Conservation (phyloP, 2,888 invertebrate genomes). For the Bembecia ichneumoniformis region DNA sequence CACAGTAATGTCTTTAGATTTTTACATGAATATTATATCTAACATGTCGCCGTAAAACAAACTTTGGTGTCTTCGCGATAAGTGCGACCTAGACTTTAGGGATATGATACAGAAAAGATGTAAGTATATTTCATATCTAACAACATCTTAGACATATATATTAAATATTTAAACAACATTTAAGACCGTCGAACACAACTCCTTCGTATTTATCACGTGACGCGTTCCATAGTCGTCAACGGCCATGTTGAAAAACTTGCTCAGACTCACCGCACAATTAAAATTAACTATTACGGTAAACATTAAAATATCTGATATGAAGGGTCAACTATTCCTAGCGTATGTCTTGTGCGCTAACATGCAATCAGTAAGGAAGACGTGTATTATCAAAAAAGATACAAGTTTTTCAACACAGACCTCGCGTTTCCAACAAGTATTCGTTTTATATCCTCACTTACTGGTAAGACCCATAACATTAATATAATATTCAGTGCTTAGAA, state of each 20-base stretch:
- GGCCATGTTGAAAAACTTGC: slow-evolving; percentile 54
- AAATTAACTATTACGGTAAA: slow-evolving; percentile 28
- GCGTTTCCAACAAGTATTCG: slow-evolving; percentile 19
- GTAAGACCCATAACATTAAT: slow-evolving; percentile 47
- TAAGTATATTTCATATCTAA: slow-evolving; percentile 17
- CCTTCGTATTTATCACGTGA: slow-evolving; percentile 4
- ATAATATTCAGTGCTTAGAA: slow-evolving; percentile 52
- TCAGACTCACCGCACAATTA: slow-evolving; percentile 25
- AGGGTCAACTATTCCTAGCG: slow-evolving; percentile 43
- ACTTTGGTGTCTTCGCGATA: no score
- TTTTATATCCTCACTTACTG: slow-evolving; percentile 24
- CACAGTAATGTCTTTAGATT: no score
- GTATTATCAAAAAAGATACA: slow-evolving; percentile 36
- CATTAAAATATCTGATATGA: slow-evolving; percentile 58
- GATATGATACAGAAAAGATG: slow-evolving; percentile 1
- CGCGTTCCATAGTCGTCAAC: slow-evolving; percentile 4
- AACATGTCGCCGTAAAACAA: no score
- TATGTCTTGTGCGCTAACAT: slow-evolving; percentile 59
- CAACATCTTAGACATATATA: slow-evolving; percentile 35
- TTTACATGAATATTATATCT: no score
- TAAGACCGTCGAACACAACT: slow-evolving; percentile 7
- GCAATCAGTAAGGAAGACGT: slow-evolving; percentile 60
- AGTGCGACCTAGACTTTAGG: slow-evolving; percentile 5
- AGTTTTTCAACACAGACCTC: slow-evolving; percentile 52
- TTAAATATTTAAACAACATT: slow-evolving; percentile 38